phyloP scores from a whole-genome alignment of 2,888 invertebrate genomes.

The Lochmaea capreae region DNA sequence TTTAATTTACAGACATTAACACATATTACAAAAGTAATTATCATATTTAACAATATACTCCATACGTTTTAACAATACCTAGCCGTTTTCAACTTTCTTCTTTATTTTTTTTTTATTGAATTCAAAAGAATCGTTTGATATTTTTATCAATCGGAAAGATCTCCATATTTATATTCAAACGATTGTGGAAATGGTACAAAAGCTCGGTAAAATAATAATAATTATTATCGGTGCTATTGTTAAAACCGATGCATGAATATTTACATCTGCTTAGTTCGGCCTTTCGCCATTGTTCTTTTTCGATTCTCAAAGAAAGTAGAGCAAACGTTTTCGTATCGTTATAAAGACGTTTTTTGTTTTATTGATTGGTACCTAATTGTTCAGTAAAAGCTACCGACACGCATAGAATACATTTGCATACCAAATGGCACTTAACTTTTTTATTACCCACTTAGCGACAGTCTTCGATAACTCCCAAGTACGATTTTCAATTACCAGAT shows the following conservation, averaged over 20 bases:
- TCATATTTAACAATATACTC: background rate
- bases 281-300: constrained; percentile 14
- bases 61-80: background rate
- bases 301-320: constrained; percentile 12
- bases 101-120: constrained; percentile 5
- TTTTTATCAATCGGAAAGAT: constrained; percentile 1
- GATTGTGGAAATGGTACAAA: constrained; percentile 3
- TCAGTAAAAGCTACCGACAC: background rate
- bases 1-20: too few relatives aligned
- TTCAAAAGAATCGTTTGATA: background rate
- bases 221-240: constrained; percentile 30
- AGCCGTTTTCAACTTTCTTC: too few relatives aligned
- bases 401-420: background rate
- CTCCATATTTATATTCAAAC: background rate
- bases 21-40: background rate
- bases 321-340: background rate
- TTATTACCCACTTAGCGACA: too few relatives aligned
- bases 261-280: constrained; percentile 28
- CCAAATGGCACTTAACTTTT: too few relatives aligned
- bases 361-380: constrained; percentile 8
- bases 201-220: constrained; percentile 15
- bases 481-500: too few relatives aligned
- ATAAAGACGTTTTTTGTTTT: constrained; percentile 1
- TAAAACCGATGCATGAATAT: constrained; percentile 34
- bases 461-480: too few relatives aligned